phyloP scores from a whole-genome alignment of 2,113 vertebrate species.

The Potamarius usumacintae region DNA sequence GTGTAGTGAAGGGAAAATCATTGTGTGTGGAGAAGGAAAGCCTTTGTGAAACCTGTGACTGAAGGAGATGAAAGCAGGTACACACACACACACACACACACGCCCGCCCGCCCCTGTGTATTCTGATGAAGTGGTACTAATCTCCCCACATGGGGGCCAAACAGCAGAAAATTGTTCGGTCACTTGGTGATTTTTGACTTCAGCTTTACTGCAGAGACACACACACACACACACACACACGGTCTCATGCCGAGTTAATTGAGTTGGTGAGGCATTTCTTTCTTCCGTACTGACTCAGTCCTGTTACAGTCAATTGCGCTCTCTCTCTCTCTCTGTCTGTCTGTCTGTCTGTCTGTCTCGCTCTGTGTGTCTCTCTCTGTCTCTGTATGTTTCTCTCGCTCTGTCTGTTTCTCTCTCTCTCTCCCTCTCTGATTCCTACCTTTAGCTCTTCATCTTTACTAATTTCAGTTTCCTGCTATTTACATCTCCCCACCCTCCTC shows the following conservation, averaged over 20 bases:
- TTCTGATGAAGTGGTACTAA: conserved; percentile 54
- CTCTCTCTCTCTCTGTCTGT: neutral
- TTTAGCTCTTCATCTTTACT: neutral
- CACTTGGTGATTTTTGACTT: neutral
- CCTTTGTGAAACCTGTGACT: neutral
- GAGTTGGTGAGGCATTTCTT: neutral
- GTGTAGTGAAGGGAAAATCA: too few species aligned
- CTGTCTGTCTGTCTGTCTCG: neutral
- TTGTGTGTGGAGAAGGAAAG: too few species aligned
- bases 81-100: conserved; percentile 5
- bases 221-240: conserved; percentile 11
- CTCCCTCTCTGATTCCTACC: neutral
- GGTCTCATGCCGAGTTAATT: conserved; percentile 2
- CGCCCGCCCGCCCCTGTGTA: neutral
- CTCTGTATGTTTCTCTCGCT: neutral
- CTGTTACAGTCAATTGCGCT: neutral
- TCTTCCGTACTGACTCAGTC: neutral
- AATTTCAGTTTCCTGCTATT: neutral
- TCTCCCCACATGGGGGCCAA: conserved; percentile 49
- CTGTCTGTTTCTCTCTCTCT: neutral
- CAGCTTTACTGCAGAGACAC: neutral
- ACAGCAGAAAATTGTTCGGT: neutral
- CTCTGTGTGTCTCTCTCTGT: neutral
- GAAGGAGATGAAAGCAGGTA: neutral
- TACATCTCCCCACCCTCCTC: neutral